A percentile compares a stretch with the other conserved stretches of the same genome.
These are phyloP conservation scores for Pemphredon lugubris DNA, from an alignment of 2,888 invertebrate genomes.

Conservation along the genomic window DNA sequence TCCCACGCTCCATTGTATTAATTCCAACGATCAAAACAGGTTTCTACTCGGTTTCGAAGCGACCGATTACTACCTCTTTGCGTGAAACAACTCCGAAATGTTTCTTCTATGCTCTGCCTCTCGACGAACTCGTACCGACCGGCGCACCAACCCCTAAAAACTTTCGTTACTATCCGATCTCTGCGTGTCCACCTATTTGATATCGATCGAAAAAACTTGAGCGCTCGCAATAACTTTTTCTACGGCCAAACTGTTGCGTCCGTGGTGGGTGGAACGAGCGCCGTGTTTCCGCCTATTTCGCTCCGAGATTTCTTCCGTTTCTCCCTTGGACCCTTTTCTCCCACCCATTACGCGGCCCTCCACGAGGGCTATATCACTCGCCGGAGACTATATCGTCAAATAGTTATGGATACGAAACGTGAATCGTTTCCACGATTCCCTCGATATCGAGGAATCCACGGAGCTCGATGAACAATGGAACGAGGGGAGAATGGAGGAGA, in stretches of 20 bases:
- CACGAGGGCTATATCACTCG: slow-evolving; percentile 16
- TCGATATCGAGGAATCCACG: background rate
- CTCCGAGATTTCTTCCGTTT: slow-evolving; percentile 8
- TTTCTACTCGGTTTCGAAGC: slow-evolving; percentile 14
- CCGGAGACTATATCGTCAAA: slow-evolving; percentile 31
- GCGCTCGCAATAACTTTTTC: slow-evolving; percentile 48
- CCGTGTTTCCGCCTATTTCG: slow-evolving; percentile 18
- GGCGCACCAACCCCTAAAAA: slow-evolving; percentile 18
- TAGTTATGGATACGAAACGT: slow-evolving; percentile 46
- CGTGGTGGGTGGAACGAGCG: slow-evolving; percentile 6
- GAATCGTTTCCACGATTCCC: slow-evolving; percentile 17
- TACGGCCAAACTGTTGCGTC: slow-evolving; percentile 70
- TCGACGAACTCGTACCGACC: background rate
- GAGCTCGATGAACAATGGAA: slow-evolving; percentile 1
- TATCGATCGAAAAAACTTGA: slow-evolving; percentile 32
- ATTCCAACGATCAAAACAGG: slow-evolving; percentile 37
- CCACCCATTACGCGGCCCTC: slow-evolving; percentile 11
- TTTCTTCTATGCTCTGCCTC: background rate
- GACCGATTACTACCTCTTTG: slow-evolving; percentile 17
- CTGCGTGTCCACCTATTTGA: slow-evolving; percentile 21
- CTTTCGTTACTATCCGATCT: slow-evolving; percentile 34
- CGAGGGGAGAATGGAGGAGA: background rate
- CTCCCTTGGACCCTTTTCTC: slow-evolving; percentile 5
- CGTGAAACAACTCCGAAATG: no score
- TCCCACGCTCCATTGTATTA: slow-evolving; percentile 34